phyloP scores from a whole-genome alignment of 1,140 invertebrate genomes.

The Catajapyx aquilonaris region DNA sequence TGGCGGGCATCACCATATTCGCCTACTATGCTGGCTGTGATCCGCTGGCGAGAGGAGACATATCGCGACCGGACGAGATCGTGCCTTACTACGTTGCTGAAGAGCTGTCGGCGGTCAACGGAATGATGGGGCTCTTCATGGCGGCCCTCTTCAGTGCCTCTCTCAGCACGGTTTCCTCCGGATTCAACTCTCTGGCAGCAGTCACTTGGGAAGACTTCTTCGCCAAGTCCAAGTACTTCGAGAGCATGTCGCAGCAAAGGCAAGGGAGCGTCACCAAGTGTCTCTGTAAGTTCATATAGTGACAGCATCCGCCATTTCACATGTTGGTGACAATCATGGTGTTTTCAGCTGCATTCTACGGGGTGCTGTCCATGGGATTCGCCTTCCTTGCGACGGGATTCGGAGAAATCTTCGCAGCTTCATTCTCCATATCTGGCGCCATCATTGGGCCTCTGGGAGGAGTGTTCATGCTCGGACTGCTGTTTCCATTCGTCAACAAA shows the following conservation, averaged over 20 bases:
- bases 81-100: constrained; percentile 17
- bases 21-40: constrained; percentile 11
- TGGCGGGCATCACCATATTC: constrained; percentile 7
- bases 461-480: constrained; percentile 1
- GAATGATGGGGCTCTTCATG: constrained; percentile 18
- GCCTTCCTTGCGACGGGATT: neutral
- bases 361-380: neutral
- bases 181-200: constrained; percentile 26
- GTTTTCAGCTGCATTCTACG: constrained; percentile 2
- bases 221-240: constrained; percentile 10
- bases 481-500: neutral
- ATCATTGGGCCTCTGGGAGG: neutral
- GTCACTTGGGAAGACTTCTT: constrained; percentile 25
- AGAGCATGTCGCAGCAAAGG: constrained; percentile 15
- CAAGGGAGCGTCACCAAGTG: constrained; percentile 18
- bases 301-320: too few relatives aligned
- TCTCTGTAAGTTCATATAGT: too few relatives aligned
- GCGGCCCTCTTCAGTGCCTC: constrained; percentile 16
- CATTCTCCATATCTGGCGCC: neutral
- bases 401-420: neutral
- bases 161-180: constrained; percentile 25
- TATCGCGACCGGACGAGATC: constrained; percentile 15
- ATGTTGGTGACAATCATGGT: too few relatives aligned
- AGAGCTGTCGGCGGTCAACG: constrained; percentile 12
- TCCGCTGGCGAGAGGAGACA: constrained; percentile 12